Conservation (phyloP, 2,888 invertebrate species). For the Synergus gifuensis region DNA sequence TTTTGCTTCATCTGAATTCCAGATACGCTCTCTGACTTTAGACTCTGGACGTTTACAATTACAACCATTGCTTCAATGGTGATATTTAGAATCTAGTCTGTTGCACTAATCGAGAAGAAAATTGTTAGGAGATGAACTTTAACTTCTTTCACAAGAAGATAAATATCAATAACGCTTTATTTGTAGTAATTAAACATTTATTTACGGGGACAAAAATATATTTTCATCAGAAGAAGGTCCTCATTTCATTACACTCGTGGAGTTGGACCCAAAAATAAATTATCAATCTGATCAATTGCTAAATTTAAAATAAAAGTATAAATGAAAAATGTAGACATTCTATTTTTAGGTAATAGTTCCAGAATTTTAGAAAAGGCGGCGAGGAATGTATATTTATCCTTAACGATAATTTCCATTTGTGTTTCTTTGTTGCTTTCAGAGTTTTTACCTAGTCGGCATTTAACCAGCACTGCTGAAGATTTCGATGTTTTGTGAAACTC, state of each 20-base stretch:
- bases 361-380: not conserved
- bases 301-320: too few species aligned
- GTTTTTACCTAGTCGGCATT: not conserved
- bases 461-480: not conserved
- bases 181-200: not conserved
- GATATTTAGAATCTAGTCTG: not conserved
- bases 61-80: not conserved
- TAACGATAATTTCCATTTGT: not conserved
- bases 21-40: not conserved
- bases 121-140: not conserved
- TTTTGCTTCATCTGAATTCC: not conserved
- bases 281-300: too few species aligned
- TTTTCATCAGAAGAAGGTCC: not conserved
- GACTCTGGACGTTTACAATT: not conserved
- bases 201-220: not conserved
- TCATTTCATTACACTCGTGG: not conserved
- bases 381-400: not conserved
- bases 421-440: conserved; percentile 1
- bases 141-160: not conserved
- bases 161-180: not conserved
- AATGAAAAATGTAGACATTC: not conserved
- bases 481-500: not conserved
- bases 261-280: too few species aligned
- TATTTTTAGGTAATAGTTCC: not conserved
- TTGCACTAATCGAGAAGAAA: not conserved